Base-by-base conservation (phyloP, 2,797 vertebrate species). In the Gallinago stenura region DNA sequence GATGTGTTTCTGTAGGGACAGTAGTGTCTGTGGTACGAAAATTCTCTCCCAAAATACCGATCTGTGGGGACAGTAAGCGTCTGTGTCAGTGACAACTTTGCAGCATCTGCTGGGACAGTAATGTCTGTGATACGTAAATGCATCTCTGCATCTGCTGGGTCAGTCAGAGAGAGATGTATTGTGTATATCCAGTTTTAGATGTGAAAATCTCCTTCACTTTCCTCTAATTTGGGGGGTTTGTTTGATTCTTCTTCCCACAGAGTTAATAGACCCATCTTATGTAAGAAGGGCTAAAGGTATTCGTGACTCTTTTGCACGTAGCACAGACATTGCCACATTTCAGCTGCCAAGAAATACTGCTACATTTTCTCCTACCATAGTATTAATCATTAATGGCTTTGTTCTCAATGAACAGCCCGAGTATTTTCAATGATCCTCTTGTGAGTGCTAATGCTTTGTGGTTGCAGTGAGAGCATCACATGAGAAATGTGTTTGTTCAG, bases 371-470 rank as follows among this genome's bases (percentile, higher is more conserved):
- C 72, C 86, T 78, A 10, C 71, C 81, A 57, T 71, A 76, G 83
- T 54, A 94, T 96, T 94, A 97, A 97, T 97, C 90, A 95, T 97
- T 96, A 97, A 96, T 96, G 90, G 95, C 90, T 95, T 95, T 96
- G 94, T 97, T 95, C 94, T 96, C 94, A 95, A 92, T 97, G 97
- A 97, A 93, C 93, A 95, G 94, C 81, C 95, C 0, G 37, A 95
- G 75, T 92, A 93, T 93, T 78, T 93, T 95, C 97, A 97, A 76
- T 95, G 93, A 95, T 95, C 75, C 92, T 95, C 94, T 95, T 97
- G 93, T 95, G 93, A 96, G 94, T 83, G 88, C 90, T 95, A 85
- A 94, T 89, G 88, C 88, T 95, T 97, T 93, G 86, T 93, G 94
- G 85, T 37, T 83, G 87, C 96, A 95, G 81, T 54, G 88, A 97